phyloP scores from a whole-genome alignment of 92 coral and sea anemone species.

The Siderastrea siderea region DNA sequence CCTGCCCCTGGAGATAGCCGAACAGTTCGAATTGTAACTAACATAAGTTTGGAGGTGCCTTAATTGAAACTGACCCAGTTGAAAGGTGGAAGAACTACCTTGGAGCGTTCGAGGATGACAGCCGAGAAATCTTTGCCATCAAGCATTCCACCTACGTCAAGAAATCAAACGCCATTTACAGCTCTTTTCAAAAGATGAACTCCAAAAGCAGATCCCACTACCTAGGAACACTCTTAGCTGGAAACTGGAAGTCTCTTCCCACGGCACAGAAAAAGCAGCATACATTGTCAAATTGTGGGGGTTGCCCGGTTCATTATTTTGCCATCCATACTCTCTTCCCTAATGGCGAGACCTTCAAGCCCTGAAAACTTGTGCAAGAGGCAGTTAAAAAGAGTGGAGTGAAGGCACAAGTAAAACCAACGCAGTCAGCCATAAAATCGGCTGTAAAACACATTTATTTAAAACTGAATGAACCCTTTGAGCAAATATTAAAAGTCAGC shows the following conservation, averaged over 20 bases:
- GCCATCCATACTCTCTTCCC: conserved; percentile 30
- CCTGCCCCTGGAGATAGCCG: too few species aligned
- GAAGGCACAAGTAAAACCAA: conserved; percentile 11
- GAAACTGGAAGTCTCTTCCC: conserved; percentile 36
- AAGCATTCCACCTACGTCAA: conserved; percentile 2
- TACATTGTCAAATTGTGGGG: conserved; percentile 20
- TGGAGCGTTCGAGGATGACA: conserved; percentile 8
- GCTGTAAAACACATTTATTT: conserved; percentile 43
- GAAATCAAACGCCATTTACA: conserved; percentile 7
- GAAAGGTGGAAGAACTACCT: conserved; percentile 22
- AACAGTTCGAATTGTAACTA: neutral
- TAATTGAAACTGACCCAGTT: conserved; percentile 17
- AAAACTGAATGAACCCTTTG: conserved; percentile 29
- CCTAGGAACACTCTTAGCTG: neutral
- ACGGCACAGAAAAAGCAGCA: conserved; percentile 9
- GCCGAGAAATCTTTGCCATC: neutral
- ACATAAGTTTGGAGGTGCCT: neutral
- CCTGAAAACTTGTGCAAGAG: neutral
- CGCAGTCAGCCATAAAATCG: conserved; percentile 37
- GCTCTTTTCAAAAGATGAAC: conserved; percentile 29
- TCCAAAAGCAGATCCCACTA: conserved; percentile 14
- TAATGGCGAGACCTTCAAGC: neutral
- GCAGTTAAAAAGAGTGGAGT: neutral
- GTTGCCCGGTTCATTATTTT: conserved; percentile 23
- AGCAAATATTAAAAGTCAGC: conserved; percentile 34